Conservation (phyloP, 1,140 invertebrate species). For the Plectus sambesii region DNA sequence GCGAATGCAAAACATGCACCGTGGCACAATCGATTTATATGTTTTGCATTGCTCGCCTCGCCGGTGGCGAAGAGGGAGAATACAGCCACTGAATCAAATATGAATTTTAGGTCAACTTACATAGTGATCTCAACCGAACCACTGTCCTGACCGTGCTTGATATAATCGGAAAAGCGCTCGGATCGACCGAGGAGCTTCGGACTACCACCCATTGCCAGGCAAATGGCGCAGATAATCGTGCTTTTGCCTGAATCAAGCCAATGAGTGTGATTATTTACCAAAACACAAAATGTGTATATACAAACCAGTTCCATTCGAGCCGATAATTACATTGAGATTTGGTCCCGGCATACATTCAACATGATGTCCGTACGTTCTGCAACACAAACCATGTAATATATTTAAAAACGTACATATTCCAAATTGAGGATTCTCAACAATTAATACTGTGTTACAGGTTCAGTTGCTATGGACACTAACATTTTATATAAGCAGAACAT, state of each 20-base stretch:
- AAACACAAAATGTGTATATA: too few relatives aligned
- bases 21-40: too few relatives aligned
- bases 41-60: too few relatives aligned
- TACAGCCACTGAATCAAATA: too few relatives aligned
- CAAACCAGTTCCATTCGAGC: slow-evolving; percentile 75
- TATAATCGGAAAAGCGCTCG: slow-evolving; percentile 46
- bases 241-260: slow-evolving; percentile 60
- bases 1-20: too few relatives aligned
- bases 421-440: slow-evolving; percentile 11
- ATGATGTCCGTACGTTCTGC: slow-evolving; percentile 53
- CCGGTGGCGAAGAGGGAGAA: too few relatives aligned
- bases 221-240: slow-evolving; percentile 82
- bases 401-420: not conserved
- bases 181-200: slow-evolving; percentile 40
- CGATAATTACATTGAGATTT: slow-evolving; percentile 80
- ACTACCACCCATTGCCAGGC: slow-evolving; percentile 64
- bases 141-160: slow-evolving; percentile 61
- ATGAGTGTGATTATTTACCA: not conserved
- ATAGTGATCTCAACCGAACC: slow-evolving; percentile 69
- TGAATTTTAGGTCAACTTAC: slow-evolving; percentile 49
- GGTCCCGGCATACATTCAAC: slow-evolving; percentile 56
- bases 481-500: too few relatives aligned
- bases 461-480: too few relatives aligned
- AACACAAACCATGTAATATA: slow-evolving; percentile 29
- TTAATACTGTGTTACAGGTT: not conserved